Percentiles rank a stretch among this genome's conserved stretches.
These are phyloP conservation scores for Myioborus miniatus DNA, from an alignment of 2,797 vertebrate genomes.

Conservation along the genomic window DNA sequence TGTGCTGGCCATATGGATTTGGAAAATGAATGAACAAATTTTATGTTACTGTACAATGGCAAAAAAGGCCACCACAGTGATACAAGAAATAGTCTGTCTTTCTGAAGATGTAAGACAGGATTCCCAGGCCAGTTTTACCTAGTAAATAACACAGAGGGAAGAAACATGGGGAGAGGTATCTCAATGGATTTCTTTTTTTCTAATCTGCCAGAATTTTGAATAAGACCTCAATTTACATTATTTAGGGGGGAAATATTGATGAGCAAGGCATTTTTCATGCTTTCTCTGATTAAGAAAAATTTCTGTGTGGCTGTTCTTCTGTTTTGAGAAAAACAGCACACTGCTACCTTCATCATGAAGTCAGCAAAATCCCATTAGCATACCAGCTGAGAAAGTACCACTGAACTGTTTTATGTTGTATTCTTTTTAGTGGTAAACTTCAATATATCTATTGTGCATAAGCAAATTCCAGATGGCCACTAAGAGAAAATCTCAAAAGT, in stretches of 20 bases:
- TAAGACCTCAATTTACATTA: neutral
- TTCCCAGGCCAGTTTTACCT: neutral
- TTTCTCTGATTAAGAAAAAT: neutral
- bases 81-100: neutral
- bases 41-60: neutral
- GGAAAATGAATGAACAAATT: constrained; percentile 20
- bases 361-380: neutral
- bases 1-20: neutral
- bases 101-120: neutral
- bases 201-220: neutral
- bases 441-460: neutral
- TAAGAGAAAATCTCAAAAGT: neutral
- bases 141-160: neutral
- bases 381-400: neutral
- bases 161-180: neutral
- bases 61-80: neutral
- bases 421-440: neutral
- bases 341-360: neutral
- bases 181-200: neutral
- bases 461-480: neutral
- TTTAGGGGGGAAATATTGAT: neutral
- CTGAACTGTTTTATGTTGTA: neutral
- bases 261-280: neutral
- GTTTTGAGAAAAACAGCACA: neutral
- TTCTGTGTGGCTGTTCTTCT: neutral